Percentiles rank a stretch among this genome's conserved stretches.
These are phyloP conservation scores for Hololepta plana DNA, from an alignment of 2,888 invertebrate species.

Conservation along the genomic window DNA sequence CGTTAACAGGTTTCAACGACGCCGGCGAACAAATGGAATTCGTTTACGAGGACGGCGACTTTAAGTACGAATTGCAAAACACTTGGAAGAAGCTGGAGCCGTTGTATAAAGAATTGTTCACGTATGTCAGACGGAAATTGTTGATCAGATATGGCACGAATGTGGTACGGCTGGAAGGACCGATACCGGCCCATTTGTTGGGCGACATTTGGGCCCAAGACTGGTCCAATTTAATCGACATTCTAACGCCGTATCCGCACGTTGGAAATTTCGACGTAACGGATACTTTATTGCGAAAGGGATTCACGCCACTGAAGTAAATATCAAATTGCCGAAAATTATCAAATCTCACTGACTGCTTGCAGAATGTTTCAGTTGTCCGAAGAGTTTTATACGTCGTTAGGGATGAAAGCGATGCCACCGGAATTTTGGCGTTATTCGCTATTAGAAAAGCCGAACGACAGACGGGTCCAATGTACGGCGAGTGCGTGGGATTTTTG, in stretches of 20 bases:
- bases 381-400: conserved; percentile 65
- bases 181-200: conserved; percentile 68
- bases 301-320: conserved; percentile 53
- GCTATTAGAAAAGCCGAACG: conserved; percentile 55
- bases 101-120: conserved; percentile 65
- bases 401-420: conserved; percentile 63
- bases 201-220: conserved; percentile 78
- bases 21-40: conserved; percentile 68
- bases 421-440: conserved; percentile 74
- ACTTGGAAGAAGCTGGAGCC: conserved; percentile 49
- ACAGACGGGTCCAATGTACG: conserved; percentile 52
- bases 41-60: conserved; percentile 50
- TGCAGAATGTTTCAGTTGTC: conserved; percentile 64
- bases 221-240: conserved; percentile 57
- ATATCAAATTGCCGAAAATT: conserved; percentile 3
- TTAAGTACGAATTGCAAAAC: conserved; percentile 36
- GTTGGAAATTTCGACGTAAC: conserved; percentile 57
- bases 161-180: conserved; percentile 41
- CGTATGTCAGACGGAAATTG: conserved; percentile 57
- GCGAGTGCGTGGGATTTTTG: conserved; percentile 78
- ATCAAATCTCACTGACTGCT: conserved; percentile 5
- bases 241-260: conserved; percentile 59
- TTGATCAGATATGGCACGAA: conserved; percentile 26
- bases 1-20: conserved; percentile 50
- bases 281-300: conserved; percentile 54